Conservation (phyloP, 2,888 invertebrate genomes). For the Pachycephus smyrnensis region DNA sequence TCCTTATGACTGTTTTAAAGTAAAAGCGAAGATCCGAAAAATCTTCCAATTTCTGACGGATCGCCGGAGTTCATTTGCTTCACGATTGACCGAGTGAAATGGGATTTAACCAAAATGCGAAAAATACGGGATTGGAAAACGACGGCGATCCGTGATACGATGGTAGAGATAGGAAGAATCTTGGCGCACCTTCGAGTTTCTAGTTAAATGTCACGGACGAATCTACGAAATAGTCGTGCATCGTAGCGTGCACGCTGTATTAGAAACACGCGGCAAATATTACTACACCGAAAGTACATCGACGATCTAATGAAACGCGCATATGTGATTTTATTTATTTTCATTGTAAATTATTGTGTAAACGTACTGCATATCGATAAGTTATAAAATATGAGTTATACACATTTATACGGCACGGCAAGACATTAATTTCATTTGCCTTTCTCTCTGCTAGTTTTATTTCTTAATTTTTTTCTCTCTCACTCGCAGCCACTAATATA, state of each 20-base stretch:
- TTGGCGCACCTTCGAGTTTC: neutral
- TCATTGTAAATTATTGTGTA: neutral
- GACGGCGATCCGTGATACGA: neutral
- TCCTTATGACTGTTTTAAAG: neutral
- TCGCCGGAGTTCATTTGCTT: neutral
- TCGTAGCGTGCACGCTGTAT: neutral
- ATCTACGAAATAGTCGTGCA: neutral
- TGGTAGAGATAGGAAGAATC: neutral
- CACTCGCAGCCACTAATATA: slow-evolving; percentile 4
- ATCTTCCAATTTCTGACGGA: neutral
- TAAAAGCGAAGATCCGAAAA: neutral
- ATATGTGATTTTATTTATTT: neutral
- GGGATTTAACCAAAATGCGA: too few relatives aligned
- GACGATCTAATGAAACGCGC: neutral
- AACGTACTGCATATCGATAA: neutral
- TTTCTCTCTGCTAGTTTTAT: slow-evolving; percentile 11
- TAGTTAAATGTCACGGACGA: neutral
- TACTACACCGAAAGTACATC: neutral
- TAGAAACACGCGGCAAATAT: neutral
- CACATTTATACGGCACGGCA: neutral
- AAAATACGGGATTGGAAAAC: neutral
- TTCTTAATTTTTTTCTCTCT: neutral
- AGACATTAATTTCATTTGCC: slow-evolving; percentile 10
- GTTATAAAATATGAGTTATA: neutral
- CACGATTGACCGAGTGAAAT: too few relatives aligned